These are phyloP conservation scores for Microctenopoma lineatum DNA, from an alignment of 2,797 vertebrate species.

Conservation along the genomic window DNA sequence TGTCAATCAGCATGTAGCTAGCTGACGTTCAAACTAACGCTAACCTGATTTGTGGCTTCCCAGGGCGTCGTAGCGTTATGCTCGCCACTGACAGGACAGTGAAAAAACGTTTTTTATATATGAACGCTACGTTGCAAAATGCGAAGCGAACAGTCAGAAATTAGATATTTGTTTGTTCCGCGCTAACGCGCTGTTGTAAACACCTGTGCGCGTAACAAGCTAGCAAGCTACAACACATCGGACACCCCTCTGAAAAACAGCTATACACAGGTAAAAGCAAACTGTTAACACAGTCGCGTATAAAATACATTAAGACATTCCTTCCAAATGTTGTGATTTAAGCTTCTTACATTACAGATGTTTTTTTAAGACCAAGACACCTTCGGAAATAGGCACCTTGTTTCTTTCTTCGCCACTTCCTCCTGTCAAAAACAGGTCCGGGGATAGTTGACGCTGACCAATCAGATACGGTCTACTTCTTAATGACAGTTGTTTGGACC, in stretches of 20 bases:
- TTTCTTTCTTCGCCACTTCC: constrained; percentile 46
- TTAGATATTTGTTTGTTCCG: not conserved
- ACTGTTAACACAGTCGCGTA: constrained; percentile 68
- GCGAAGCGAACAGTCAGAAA: not conserved
- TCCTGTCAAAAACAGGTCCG: constrained; percentile 48
- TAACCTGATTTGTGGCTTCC: not conserved
- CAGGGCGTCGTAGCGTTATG: not conserved
- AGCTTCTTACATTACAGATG: constrained; percentile 15
- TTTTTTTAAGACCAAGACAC: constrained; percentile 20
- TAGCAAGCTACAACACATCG: constrained; percentile 30
- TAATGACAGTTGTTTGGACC: constrained; percentile 4
- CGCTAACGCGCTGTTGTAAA: constrained; percentile 18
- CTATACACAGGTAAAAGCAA: accelerated
- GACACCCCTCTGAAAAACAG: not conserved
- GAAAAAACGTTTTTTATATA: accelerated
- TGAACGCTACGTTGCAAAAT: accelerated
- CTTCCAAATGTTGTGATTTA: not conserved
- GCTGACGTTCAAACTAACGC: constrained; percentile 2
- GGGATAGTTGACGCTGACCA: constrained; percentile 47
- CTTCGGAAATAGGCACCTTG: constrained; percentile 11
- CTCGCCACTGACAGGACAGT: not conserved
- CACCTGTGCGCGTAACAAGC: constrained; percentile 19
- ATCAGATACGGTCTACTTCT: constrained; percentile 31
- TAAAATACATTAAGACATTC: constrained; percentile 79
- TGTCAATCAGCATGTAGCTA: not conserved